Base-by-base conservation (phyloP, 2,113 vertebrate species). In the Hippocampus zosterae region DNA sequence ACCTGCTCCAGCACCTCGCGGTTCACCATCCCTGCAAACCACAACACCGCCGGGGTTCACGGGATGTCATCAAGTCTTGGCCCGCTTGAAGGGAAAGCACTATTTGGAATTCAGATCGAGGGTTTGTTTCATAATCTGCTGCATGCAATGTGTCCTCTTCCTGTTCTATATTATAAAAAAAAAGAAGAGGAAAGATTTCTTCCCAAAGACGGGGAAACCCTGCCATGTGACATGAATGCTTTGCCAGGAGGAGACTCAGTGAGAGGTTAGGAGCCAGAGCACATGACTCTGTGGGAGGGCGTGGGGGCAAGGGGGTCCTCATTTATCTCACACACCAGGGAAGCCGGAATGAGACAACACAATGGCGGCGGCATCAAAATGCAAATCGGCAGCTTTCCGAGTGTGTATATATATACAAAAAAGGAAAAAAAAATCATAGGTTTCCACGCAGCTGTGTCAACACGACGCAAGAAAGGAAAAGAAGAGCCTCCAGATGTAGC, bases 1-100 rank as follows among this genome's bases (percentile, higher is more conserved):
- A 98, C 96, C 87, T 98, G 96, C 76, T 98, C 96, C 72, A 98
- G 91, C 3, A 98, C 96, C 90, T 98, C 96, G 7, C 95, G 91
- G 82, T 98, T 98, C 67, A 98, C 96, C 96, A 98, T 98, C 19
- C 96, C 96, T 98, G 74, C 12, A n/a, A 27, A 16, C 44, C 19
- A 71, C 9, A 11, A 33, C 19, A 8, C 12, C 33, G 33, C 0
- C 33, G 33, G 33, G 33, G 5, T 37, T 37, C 33, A 37, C 5
- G 33, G 33, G 33, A 37, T 6, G 33, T 37, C 33, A 7, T 6
- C 6, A 37, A 37, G 33, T 37, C 33, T 37, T 37, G 33, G 29
- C 29, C 29, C 29, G 4, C 29, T 33, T 33, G 3, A 33, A 33
- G 29, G 33, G 33, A 37, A 37, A 37, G 5, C 33, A 37, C 5